A percentile compares a stretch with the other conserved stretches of the same genome.
Conservation (phyloP, 2,888 invertebrate genomes). For the Electrophaes corylata region DNA sequence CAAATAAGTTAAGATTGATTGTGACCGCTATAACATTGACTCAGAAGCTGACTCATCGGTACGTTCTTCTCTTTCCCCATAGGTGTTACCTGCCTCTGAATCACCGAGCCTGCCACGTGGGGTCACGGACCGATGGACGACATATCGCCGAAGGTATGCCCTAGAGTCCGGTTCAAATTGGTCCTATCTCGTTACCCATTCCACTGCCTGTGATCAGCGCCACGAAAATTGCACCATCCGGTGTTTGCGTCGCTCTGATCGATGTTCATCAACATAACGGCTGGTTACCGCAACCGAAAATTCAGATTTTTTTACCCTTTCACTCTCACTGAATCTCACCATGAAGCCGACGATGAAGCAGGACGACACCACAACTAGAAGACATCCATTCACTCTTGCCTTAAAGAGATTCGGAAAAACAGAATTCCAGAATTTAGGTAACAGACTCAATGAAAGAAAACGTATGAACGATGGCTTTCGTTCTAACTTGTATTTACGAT, state of each 20-base stretch:
- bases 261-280: conserved; percentile 38
- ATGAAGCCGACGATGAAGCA: too few species aligned
- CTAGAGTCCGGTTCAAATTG: conserved; percentile 36
- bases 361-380: too few species aligned
- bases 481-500: background rate
- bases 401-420: too few species aligned
- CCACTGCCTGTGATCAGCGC: conserved; percentile 78
- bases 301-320: too few species aligned
- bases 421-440: background rate
- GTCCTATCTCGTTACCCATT: conserved; percentile 61
- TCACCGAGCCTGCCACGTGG: conserved; percentile 54
- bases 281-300: background rate
- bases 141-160: conserved; percentile 12
- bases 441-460: background rate
- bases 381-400: too few species aligned
- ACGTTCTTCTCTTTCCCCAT: conserved; percentile 65
- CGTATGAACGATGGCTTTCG: too few species aligned
- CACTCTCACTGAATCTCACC: too few species aligned
- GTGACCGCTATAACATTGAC: conserved; percentile 66
- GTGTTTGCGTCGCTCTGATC: conserved; percentile 62
- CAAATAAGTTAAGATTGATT: conserved; percentile 44
- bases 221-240: conserved; percentile 72
- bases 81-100: conserved; percentile 68
- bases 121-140: conserved; percentile 45
- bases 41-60: conserved; percentile 62